A percentile compares a stretch with the other conserved stretches of the same genome.
phyloP scores from a whole-genome alignment of 2,797 vertebrate species.

The Gastrophryne carolinensis region DNA sequence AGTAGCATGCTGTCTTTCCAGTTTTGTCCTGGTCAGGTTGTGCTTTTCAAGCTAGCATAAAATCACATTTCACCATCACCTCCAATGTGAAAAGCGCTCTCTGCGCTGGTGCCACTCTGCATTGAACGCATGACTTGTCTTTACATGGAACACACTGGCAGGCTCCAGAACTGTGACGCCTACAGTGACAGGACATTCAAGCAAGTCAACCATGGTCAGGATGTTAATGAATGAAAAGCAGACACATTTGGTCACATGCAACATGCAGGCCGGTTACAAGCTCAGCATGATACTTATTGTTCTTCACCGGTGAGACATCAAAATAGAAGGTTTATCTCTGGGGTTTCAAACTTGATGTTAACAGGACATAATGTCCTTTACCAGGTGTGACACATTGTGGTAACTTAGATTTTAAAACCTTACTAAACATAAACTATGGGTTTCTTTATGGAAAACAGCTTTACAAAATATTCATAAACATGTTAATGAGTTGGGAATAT shows the following conservation, averaged over 20 bases:
- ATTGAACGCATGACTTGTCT: slow-evolving; percentile 40
- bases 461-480: background rate
- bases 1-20: background rate
- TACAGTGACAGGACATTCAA: slow-evolving; percentile 27
- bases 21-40: background rate
- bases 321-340: slow-evolving; percentile 17
- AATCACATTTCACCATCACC: slow-evolving; percentile 34
- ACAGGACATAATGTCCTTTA: slow-evolving; percentile 9
- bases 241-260: slow-evolving; percentile 42
- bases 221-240: slow-evolving; percentile 42
- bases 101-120: slow-evolving; percentile 24
- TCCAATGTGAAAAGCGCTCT: slow-evolving; percentile 9
- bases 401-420: background rate
- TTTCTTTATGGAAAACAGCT: background rate
- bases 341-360: slow-evolving; percentile 29
- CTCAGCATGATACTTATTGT: slow-evolving; percentile 33
- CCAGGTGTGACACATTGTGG: background rate
- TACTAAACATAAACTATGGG: background rate
- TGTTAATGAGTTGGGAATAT: background rate
- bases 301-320: slow-evolving; percentile 36
- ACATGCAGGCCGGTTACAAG: slow-evolving; percentile 21
- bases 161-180: slow-evolving; percentile 22
- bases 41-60: background rate
- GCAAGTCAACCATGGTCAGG: slow-evolving; percentile 35
- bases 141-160: slow-evolving; percentile 39